Evolutionary conservation across 2,888 invertebrate species (phyloP).

Genomic region (Drosophila imparisetae): DNA sequence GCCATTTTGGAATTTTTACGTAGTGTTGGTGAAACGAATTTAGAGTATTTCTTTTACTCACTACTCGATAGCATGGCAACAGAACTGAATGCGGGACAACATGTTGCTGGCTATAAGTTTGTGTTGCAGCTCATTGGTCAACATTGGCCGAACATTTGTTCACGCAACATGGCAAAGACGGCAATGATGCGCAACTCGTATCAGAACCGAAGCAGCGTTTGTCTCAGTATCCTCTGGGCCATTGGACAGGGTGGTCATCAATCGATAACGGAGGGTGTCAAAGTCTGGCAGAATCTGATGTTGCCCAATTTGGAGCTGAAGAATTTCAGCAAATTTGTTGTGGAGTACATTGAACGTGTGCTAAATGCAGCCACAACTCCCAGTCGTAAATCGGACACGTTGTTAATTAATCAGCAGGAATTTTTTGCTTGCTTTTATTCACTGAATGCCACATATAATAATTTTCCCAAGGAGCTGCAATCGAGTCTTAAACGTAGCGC

Average conservation of each 20-base stretch:
- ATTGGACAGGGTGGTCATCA: conserved; percentile 90
- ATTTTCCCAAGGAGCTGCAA: conserved; percentile 78
- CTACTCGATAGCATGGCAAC: conserved; percentile 89
- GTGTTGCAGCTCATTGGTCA: conserved; percentile 89
- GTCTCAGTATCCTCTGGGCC: conserved; percentile 90
- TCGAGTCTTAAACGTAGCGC: conserved; percentile 76
- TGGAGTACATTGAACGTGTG: conserved; percentile 86
- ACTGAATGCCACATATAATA: conserved; percentile 64
- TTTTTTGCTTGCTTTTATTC: conserved; percentile 80
- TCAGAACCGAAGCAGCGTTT: conserved; percentile 90
- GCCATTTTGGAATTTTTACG: conserved; percentile 84
- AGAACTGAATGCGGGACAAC: conserved; percentile 89
- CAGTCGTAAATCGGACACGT: conserved; percentile 47
- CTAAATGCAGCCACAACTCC: conserved; percentile 59
- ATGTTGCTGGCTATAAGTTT: conserved; percentile 88
- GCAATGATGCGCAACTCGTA: conserved; percentile 89
- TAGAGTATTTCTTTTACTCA: conserved; percentile 89
- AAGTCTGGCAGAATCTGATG: conserved; percentile 91
- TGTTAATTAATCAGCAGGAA: conserved; percentile 68
- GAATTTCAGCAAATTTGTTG: conserved; percentile 88
- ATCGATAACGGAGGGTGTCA: conserved; percentile 88
- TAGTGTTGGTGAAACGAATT: conserved; percentile 87
- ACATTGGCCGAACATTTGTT: conserved; percentile 88
- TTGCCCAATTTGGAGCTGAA: conserved; percentile 89
- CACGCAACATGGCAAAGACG: conserved; percentile 87